A percentile compares a stretch with the other conserved stretches of the same genome.
Evolutionary conservation across 2,797 vertebrate genomes (phyloP).

Genomic region (Meda fulgida): DNA sequence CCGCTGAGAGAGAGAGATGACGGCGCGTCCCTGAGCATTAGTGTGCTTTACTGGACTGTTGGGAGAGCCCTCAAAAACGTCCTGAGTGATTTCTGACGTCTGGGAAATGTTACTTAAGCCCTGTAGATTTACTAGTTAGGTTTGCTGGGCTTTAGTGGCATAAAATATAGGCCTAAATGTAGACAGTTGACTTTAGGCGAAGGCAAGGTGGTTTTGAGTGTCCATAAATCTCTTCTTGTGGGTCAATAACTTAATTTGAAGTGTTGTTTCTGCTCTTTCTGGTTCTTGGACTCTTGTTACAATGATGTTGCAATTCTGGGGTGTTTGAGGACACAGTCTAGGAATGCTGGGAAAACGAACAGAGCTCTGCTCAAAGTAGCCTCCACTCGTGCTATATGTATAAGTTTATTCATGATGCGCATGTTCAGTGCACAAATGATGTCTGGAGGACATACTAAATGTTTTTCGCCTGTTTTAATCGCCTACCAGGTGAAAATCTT

Average conservation of each 20-base stretch:
- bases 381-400: neutral
- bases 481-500: neutral
- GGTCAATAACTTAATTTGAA: neutral
- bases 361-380: neutral
- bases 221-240: neutral
- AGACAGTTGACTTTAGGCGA: neutral
- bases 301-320: slow-evolving; percentile 35
- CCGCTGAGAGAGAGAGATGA: neutral
- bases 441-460: neutral
- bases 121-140: slow-evolving; percentile 6
- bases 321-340: slow-evolving; percentile 1
- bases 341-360: slow-evolving; percentile 24
- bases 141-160: slow-evolving; percentile 4
- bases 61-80: slow-evolving; percentile 9
- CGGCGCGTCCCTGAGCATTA: neutral
- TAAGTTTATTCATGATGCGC: neutral
- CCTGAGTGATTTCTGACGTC: slow-evolving; percentile 11
- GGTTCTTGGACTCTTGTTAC: slow-evolving; percentile 5
- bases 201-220: neutral
- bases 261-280: slow-evolving; percentile 25
- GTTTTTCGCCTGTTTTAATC: neutral
- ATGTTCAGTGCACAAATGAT: neutral
- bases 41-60: neutral
- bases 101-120: neutral
- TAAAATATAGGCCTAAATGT: slow-evolving; percentile 11